Conservation (phyloP, 2,888 invertebrate species). For the Elysia crispata region DNA sequence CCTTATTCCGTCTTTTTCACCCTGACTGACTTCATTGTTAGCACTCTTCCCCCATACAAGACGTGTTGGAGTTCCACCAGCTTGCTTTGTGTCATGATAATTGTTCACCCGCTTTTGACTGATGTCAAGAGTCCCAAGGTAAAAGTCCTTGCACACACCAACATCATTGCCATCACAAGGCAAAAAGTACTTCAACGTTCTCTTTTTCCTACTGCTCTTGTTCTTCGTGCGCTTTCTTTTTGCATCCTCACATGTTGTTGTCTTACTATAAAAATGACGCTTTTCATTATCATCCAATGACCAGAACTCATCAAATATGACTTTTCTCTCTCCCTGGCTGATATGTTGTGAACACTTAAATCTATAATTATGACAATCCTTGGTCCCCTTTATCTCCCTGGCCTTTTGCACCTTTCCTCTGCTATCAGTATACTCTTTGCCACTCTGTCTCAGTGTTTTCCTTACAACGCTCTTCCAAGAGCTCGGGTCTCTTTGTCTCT, state of each 20-base stretch:
- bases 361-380: slow-evolving; percentile 44
- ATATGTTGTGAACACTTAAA: slow-evolving; percentile 40
- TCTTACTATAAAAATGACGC: slow-evolving; percentile 43
- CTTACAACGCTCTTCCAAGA: background rate
- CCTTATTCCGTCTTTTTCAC: slow-evolving; percentile 32
- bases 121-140: slow-evolving; percentile 44
- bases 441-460: slow-evolving; percentile 33
- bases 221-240: background rate
- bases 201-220: slow-evolving; percentile 26
- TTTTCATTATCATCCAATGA: slow-evolving; percentile 39
- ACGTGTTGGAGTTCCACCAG: slow-evolving; percentile 17
- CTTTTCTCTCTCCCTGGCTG: slow-evolving; percentile 5
- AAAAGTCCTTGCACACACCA: slow-evolving; percentile 46
- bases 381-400: slow-evolving; percentile 14
- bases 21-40: slow-evolving; percentile 24
- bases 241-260: no score
- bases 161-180: slow-evolving; percentile 16
- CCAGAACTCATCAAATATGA: slow-evolving; percentile 43
- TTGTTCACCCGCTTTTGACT: slow-evolving; percentile 44
- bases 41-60: slow-evolving; percentile 15
- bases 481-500: background rate
- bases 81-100: background rate
- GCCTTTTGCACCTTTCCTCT: slow-evolving; percentile 33
- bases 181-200: slow-evolving; percentile 30
- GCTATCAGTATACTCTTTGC: slow-evolving; percentile 41